A percentile compares a stretch with the other conserved stretches of the same genome.
phyloP scores from a whole-genome alignment of 1,140 invertebrate species.

The Manduca sexta region DNA sequence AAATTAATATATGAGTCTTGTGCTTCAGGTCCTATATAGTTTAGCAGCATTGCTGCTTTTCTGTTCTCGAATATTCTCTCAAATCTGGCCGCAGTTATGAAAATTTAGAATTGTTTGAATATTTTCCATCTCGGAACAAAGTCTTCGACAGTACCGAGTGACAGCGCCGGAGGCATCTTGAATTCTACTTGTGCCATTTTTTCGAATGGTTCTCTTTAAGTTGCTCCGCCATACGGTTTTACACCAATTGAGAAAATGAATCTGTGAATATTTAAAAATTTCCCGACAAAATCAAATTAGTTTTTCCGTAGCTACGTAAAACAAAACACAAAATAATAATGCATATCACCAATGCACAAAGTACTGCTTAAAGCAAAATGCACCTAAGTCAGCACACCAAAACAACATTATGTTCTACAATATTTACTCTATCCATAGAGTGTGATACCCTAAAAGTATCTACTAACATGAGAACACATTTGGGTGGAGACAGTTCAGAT shows the following conservation, averaged over 20 bases:
- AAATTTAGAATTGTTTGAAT: not conserved
- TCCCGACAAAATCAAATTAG: no score
- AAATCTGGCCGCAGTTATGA: not conserved
- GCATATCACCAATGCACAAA: no score
- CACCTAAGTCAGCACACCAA: no score
- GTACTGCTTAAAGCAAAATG: no score
- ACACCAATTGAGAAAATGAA: not conserved
- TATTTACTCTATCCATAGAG: no score
- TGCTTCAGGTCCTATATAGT: not conserved
- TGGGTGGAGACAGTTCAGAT: no score
- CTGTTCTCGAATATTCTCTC: not conserved
- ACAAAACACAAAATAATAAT: no score
- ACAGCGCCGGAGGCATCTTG: not conserved
- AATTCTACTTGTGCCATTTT: not conserved
- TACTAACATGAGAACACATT: no score
- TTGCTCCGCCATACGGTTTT: no score
- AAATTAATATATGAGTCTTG: constrained; percentile 1
- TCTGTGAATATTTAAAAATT: not conserved
- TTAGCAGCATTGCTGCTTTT: no score
- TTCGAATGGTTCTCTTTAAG: not conserved
- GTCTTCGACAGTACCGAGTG: not conserved
- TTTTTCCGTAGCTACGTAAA: not conserved
- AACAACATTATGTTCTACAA: no score
- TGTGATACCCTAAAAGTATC: no score
- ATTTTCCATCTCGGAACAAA: not conserved